Base-by-base conservation (phyloP, 1,140 invertebrate genomes). In the Pomacea maculata region DNA sequence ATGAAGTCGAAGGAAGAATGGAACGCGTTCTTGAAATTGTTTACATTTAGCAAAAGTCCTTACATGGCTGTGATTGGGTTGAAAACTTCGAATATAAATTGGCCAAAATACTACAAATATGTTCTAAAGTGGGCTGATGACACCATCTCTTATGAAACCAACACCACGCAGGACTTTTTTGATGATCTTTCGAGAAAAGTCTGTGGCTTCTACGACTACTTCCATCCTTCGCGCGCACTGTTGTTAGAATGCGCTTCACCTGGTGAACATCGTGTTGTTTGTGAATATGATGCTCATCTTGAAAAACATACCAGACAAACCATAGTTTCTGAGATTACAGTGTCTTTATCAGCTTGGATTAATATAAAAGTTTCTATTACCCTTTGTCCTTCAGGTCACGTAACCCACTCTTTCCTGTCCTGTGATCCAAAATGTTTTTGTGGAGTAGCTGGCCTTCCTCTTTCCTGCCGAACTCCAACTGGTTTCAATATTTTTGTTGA, bases 361-460 rank as follows among this genome's bases (percentile, higher is more conserved):
- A 15, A 29, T 11, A 34, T n/a, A 15, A 63, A 64, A 8, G 57
- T 25, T n/a, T 7, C n/a, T 63, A 57, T 76, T 0, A 29, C 45
- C 7, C 17, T 19, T 19, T 76, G 75, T 63, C 19, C 25, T 9
- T 63, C 15, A 10, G 64, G 75, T 12, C 64, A 77, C 19, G 29
- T 68, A 11, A 67, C 75, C 4, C 75, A 77, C 61, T 64, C 21
- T 11, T 77, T 77, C 52, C 19, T 77, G 45, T 52, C 19, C 7
- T 77, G 75, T 77, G 75, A 77, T 64, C 61, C 75, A 15, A 64
- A n/a, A 25, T 67, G 75, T 54, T 45, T 52, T 1, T 77, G 75
- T 25, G 64, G 75, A 25, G 45, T 0, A 77, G 21, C 67, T 63
- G 34, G 61, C 0, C n/a, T 17, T 19, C 54, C 17, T 64, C 1